These are phyloP conservation scores for Bufo gargarizans DNA, from an alignment of 2,113 vertebrate species.

Conservation along the genomic window DNA sequence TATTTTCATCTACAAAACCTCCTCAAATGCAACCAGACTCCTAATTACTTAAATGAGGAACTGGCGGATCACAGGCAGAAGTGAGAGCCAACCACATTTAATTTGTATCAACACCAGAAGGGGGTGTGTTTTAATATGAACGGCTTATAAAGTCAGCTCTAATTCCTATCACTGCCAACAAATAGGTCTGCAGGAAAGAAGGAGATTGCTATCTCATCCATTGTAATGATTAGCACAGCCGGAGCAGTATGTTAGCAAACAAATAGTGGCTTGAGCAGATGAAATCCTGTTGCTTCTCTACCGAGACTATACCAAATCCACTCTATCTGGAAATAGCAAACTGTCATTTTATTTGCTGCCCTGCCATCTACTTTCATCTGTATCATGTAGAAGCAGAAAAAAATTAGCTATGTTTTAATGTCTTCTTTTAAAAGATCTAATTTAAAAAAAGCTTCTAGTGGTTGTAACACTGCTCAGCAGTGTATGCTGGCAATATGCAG, in stretches of 20 bases:
- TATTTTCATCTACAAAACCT: conserved; percentile 32
- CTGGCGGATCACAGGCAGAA: conserved; percentile 41
- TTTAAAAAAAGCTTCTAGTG: too few species aligned
- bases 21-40: conserved; percentile 4
- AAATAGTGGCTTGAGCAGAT: background rate
- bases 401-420: background rate
- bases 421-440: background rate
- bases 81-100: conserved; percentile 47
- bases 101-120: conserved; percentile 57
- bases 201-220: conserved; percentile 34
- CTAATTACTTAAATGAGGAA: conserved; percentile 49
- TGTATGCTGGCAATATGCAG: too few species aligned
- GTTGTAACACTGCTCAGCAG: too few species aligned
- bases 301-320: background rate
- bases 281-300: background rate
- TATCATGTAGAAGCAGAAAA: background rate
- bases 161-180: conserved; percentile 34
- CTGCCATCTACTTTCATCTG: background rate
- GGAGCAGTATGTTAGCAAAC: conserved; percentile 40
- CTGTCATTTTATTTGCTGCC: background rate
- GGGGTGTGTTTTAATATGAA: conserved; percentile 30
- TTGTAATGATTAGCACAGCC: conserved; percentile 42
- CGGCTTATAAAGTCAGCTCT: conserved; percentile 19
- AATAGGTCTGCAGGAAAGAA: conserved; percentile 23
- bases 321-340: background rate